Base-by-base conservation (phyloP, 1,140 invertebrate genomes). In the Zaprionus africanus region DNA sequence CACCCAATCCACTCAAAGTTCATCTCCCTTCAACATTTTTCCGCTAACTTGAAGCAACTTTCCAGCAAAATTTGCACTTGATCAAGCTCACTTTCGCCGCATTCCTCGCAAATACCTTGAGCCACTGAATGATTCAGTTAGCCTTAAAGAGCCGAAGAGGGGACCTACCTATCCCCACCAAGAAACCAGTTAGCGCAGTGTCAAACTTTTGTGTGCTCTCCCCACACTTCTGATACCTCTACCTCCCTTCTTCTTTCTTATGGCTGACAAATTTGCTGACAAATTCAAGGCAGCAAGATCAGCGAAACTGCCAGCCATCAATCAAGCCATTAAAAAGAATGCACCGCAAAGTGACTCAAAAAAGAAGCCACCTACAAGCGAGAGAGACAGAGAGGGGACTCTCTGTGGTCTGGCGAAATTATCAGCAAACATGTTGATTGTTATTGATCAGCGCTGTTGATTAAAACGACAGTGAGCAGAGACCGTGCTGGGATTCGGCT, bases 351-450 rank as follows among this genome's bases (percentile, higher is more conserved):
- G 76, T 90, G 82, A 85, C 63, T 86, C 76, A 85, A 66, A 68
- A 59, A 60, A 57, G 36, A 43, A 63, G 85, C 81, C 84, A 90
- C 84, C 85, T 90, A 90, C 78, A 81, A 88, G 46, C 59, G 46
- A 22, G 57, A 49, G 56, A 41, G 57, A 15, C 43, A 56, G 9
- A 22, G 60, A 31, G 60, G 6, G 43, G 3, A n/a, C 5, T 43
- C 41, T 51, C 31, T 49, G 57, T 68, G 59, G 75, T 75, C 68
- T 78, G 69, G 72, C 76, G 56, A 90, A 90, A 82, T 90, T 85
- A 90, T 90, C 85, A 82, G 79, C 82, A 90, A 90, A 90, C 86
- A 90, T 90, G 86, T 90, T 90, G 86, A 90, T 90, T 90, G 85
- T 90, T 90, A 90, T 90, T 90, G 85, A 90, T 90, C 85, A 90